These are phyloP conservation scores for Cervus canadensis DNA, from an alignment of 2,113 vertebrate species.

Conservation along the genomic window DNA sequence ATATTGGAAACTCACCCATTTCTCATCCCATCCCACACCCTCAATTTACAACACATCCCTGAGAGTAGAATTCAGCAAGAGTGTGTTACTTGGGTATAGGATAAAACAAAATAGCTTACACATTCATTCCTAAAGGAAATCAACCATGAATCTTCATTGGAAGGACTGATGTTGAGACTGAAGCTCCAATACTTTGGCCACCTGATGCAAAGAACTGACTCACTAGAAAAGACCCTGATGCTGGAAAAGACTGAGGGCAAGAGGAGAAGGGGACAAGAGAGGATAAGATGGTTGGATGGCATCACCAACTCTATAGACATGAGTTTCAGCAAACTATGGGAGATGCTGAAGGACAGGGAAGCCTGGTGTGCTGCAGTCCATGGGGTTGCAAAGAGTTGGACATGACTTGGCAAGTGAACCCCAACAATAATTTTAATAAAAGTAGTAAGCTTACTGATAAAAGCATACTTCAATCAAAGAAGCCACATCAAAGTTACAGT, in stretches of 20 bases:
- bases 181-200: not conserved
- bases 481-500: not conserved
- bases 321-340: not conserved
- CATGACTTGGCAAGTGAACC: not conserved
- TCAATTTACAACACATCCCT: not conserved
- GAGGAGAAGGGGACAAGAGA: not conserved
- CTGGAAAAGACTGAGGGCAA: not conserved
- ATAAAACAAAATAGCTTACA: not conserved
- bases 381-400: not conserved
- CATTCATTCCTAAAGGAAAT: not conserved
- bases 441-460: not conserved
- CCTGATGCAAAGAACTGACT: not conserved
- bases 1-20: not conserved
- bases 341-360: not conserved
- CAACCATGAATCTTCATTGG: not conserved
- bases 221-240: not conserved
- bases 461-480: not conserved
- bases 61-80: not conserved
- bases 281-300: not conserved
- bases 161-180: not conserved
- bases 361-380: not conserved
- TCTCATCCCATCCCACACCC: not conserved
- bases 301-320: not conserved
- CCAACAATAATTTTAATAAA: not conserved
- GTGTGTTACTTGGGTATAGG: not conserved